A percentile compares a stretch with the other conserved stretches of the same genome.
Conservation (phyloP, 2,888 invertebrate species). For the Cartodere bifasciata region DNA sequence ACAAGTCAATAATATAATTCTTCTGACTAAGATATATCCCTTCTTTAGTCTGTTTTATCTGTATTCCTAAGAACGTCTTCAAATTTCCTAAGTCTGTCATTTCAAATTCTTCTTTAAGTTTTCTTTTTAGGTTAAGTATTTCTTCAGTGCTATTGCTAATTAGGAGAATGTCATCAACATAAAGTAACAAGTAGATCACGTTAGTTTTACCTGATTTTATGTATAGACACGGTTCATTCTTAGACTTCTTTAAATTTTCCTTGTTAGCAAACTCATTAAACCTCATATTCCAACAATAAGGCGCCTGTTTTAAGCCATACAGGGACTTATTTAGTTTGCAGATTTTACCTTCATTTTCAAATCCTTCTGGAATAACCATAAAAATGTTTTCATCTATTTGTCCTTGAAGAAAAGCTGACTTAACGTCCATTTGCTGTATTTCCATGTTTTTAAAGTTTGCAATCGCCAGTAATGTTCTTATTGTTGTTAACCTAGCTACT, state of each 20-base stretch:
- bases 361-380: conserved; percentile 8
- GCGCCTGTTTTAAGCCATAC: conserved; percentile 9
- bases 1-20: conserved; percentile 1
- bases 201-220: conserved; percentile 6
- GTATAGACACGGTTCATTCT: conserved; percentile 14
- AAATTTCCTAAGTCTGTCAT: conserved; percentile 10
- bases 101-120: conserved; percentile 6
- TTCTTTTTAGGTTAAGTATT: conserved; percentile 4
- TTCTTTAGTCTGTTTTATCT: conserved; percentile 3
- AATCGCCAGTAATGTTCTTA: conserved; percentile 1
- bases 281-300: conserved; percentile 8
- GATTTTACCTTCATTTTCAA: neutral
- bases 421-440: conserved; percentile 1
- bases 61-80: conserved; percentile 7
- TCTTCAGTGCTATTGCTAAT: conserved; percentile 8
- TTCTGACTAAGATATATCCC: too few species aligned
- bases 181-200: conserved; percentile 13
- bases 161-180: conserved; percentile 14
- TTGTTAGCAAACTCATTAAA: conserved; percentile 11
- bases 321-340: conserved; percentile 8
- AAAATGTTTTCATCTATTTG: conserved; percentile 5
- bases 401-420: conserved; percentile 6
- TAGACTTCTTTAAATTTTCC: conserved; percentile 10
- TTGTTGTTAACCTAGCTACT: too few species aligned
- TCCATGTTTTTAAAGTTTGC: conserved; percentile 2